A percentile compares a stretch with the other conserved stretches of the same genome.
Conservation (phyloP, 2,888 invertebrate species). For the Erannis defoliaria region DNA sequence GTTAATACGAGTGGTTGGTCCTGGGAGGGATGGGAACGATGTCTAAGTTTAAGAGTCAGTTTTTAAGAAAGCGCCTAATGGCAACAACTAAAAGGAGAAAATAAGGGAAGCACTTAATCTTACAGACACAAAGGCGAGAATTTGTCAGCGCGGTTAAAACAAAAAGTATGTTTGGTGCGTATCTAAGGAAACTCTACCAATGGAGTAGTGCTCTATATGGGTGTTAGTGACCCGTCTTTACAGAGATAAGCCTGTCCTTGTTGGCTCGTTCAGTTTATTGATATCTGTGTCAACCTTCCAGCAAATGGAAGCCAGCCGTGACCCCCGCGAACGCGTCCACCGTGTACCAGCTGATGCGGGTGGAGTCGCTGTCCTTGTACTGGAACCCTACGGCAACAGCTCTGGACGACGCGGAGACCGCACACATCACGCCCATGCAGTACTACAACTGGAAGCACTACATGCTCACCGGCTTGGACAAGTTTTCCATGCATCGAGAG, state of each 20-base stretch:
- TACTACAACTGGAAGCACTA: slow-evolving; percentile 91
- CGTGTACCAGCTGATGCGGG: slow-evolving; percentile 91
- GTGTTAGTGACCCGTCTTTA: no score
- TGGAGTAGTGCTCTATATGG: no score
- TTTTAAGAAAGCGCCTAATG: no score
- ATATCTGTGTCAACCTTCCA: slow-evolving; percentile 54
- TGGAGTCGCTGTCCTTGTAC: slow-evolving; percentile 92
- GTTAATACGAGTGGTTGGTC: no score
- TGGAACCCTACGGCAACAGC: slow-evolving; percentile 89
- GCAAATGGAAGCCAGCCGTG: slow-evolving; percentile 92
- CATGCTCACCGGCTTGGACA: slow-evolving; percentile 91
- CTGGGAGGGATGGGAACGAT: no score
- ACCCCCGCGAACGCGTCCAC: slow-evolving; percentile 86
- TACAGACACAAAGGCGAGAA: no score
- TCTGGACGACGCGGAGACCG: slow-evolving; percentile 84
- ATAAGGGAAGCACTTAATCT: no score
- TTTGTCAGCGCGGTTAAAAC: no score
- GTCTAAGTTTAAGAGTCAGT: no score
- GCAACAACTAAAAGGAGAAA: no score
- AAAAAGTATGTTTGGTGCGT: neutral
- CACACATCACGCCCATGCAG: slow-evolving; percentile 83
- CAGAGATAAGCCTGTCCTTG: no score
- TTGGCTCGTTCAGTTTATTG: neutral
- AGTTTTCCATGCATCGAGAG: slow-evolving; percentile 92
- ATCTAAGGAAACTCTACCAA: no score